A percentile compares a stretch with the other conserved stretches of the same genome.
Conservation (phyloP, 1,140 invertebrate species). For the Penaeus vannamei region DNA sequence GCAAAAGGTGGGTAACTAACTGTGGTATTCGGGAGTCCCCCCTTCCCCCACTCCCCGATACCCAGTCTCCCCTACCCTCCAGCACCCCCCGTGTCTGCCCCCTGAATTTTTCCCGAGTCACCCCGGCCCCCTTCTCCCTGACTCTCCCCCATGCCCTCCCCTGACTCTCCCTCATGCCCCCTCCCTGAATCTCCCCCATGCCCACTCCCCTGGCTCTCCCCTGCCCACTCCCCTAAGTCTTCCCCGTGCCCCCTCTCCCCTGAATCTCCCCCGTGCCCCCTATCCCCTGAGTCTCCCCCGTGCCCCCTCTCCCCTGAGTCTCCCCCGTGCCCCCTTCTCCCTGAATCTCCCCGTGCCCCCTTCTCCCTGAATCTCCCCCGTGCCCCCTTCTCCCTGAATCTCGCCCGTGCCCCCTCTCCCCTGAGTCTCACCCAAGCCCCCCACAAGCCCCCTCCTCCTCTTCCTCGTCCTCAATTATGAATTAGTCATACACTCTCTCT, state of each 20-base stretch:
- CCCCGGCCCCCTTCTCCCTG: no score
- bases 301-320: no score
- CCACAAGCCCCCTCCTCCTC: not conserved
- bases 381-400: not conserved
- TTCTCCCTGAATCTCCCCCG: not conserved
- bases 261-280: not conserved
- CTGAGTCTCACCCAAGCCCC: not conserved
- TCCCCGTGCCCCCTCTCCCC: slow-evolving; percentile 16
- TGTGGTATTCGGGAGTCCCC: no score
- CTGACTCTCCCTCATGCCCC: not conserved
- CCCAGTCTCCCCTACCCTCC: no score
- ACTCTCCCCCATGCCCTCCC: not conserved
- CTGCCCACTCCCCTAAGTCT: not conserved
- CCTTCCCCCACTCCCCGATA: no score
- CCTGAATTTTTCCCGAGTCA: no score
- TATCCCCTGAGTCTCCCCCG: not conserved
- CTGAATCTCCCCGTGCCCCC: no score
- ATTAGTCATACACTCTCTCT: no score
- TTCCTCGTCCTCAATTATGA: not conserved
- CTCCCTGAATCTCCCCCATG: not conserved
- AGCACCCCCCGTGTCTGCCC: no score
- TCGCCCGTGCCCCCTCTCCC: no score
- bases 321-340: not conserved
- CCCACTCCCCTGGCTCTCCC: slow-evolving; percentile 29
- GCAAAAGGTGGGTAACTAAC: no score